Conservation (phyloP, 92 coral and sea anemone genomes). For the Epizoanthus rinbou region DNA sequence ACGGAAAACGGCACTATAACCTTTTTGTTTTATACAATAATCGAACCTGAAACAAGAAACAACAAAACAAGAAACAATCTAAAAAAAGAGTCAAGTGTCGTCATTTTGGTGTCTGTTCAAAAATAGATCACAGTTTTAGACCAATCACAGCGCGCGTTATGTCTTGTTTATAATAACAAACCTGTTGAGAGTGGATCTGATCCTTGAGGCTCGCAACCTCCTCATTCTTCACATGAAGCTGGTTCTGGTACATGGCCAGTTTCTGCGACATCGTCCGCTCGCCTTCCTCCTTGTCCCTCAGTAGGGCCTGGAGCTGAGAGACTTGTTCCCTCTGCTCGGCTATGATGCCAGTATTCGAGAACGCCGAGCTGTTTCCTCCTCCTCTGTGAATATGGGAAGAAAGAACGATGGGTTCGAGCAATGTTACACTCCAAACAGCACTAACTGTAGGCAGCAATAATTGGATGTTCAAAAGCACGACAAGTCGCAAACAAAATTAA, state of each 20-base stretch:
- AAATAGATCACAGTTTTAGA: too few species aligned
- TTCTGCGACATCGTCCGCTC: constrained; percentile 82
- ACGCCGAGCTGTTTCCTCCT: constrained; percentile 81
- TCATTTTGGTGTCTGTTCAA: too few species aligned
- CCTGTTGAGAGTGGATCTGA: constrained; percentile 61
- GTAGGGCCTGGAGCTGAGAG: constrained; percentile 69
- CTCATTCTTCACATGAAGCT: constrained; percentile 83
- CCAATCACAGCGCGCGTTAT: too few species aligned
- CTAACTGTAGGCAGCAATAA: too few species aligned
- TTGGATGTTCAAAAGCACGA: too few species aligned
- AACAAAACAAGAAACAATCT: too few species aligned
- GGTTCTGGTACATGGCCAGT: constrained; percentile 80
- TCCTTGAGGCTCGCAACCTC: constrained; percentile 77
- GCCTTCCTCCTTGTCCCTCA: constrained; percentile 79
- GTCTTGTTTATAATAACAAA: neutral
- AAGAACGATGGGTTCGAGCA: neutral
- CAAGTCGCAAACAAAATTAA: too few species aligned
- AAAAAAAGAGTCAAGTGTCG: too few species aligned
- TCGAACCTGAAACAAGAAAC: too few species aligned
- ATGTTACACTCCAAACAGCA: too few species aligned
- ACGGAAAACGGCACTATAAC: too few species aligned
- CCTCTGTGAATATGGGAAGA: constrained; percentile 47
- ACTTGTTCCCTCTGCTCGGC: constrained; percentile 71
- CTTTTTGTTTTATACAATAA: too few species aligned
- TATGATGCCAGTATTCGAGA: constrained; percentile 68